Conservation (phyloP, 64 coral and sea anemone species). For the Porites lutea region DNA sequence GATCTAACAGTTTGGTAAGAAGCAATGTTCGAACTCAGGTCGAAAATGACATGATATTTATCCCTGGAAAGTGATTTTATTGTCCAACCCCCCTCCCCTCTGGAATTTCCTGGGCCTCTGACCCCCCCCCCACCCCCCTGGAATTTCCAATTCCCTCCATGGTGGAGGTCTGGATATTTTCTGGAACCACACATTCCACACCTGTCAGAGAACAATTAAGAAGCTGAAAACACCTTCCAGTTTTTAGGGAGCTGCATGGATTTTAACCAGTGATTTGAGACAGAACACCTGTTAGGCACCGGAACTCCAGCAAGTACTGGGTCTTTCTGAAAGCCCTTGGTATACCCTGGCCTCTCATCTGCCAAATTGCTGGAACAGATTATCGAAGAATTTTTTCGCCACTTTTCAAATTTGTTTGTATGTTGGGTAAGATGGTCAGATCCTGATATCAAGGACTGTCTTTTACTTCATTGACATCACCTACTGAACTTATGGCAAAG, state of each 20-base stretch:
- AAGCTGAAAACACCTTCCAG: neutral
- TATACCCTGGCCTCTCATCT: neutral
- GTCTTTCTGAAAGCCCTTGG: neutral
- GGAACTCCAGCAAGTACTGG: neutral
- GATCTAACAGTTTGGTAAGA: too few relatives aligned
- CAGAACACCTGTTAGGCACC: neutral
- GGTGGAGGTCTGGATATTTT: too few relatives aligned
- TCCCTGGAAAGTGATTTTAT: too few relatives aligned
- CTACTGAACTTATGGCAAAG: neutral
- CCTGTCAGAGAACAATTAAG: neutral
- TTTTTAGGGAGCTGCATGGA: neutral
- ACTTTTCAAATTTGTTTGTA: neutral
- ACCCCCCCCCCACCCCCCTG: too few relatives aligned
- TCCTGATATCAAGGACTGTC: neutral
- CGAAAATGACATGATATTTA: too few relatives aligned
- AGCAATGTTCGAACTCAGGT: too few relatives aligned
- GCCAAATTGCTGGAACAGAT: neutral
- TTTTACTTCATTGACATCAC: neutral
- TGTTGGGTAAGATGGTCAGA: neutral
- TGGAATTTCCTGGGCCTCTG: too few relatives aligned
- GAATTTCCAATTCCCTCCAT: too few relatives aligned
- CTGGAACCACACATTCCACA: too few relatives aligned
- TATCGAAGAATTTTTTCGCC: neutral
- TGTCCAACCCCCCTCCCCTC: too few relatives aligned
- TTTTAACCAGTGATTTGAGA: constrained; percentile 1